phyloP scores from a whole-genome alignment of 1,140 invertebrate species.

The Bombus huntii region DNA sequence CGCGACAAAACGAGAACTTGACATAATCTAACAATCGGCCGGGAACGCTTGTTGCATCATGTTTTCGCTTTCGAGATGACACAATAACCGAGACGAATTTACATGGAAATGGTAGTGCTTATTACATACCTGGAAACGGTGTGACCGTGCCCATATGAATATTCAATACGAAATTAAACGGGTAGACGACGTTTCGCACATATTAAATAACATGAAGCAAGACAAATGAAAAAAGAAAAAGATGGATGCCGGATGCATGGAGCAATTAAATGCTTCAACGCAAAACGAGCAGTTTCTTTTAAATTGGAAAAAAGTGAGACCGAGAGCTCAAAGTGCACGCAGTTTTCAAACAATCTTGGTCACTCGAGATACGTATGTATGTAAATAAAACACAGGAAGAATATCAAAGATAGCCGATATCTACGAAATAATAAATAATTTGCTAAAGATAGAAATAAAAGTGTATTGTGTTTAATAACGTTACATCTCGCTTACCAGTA shows the following conservation, averaged over 20 bases:
- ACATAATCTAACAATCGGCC: not conserved
- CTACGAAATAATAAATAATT: not conserved
- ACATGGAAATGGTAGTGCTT: not conserved
- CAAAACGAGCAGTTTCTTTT: not conserved
- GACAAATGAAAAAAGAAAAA: not conserved
- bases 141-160: constrained; percentile 6
- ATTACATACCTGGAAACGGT: not conserved
- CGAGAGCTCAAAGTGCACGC: not conserved
- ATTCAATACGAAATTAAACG: constrained; percentile 10
- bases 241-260: not conserved
- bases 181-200: not conserved
- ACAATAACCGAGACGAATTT: not conserved
- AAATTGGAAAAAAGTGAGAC: not conserved
- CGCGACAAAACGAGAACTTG: not conserved
- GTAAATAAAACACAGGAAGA: not conserved
- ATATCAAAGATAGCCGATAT: not conserved
- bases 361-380: not conserved
- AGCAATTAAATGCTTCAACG: not conserved
- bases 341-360: not conserved
- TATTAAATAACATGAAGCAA: not conserved
- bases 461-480: not conserved
- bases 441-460: not conserved
- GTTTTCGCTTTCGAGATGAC: not conserved
- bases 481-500: not conserved
- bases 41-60: not conserved